A percentile compares a stretch with the other conserved stretches of the same genome.
Evolutionary conservation across 1,140 invertebrate species (phyloP).

Genomic region (Chironomus tepperi): DNA sequence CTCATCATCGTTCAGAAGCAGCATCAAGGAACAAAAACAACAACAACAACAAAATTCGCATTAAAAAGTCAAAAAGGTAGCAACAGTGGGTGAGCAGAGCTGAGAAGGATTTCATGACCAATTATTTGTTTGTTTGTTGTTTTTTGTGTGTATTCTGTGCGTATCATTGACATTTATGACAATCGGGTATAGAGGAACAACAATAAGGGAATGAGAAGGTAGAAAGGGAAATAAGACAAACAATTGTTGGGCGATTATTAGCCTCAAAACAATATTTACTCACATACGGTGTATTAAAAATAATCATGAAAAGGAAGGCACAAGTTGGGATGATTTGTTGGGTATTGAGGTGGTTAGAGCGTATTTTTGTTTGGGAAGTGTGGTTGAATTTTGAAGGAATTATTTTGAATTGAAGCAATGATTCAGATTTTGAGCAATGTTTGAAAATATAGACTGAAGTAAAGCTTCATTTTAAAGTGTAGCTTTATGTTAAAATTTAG

Average conservation of each 20-base stretch:
- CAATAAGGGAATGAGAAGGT: background rate
- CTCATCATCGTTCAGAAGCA: too few species aligned
- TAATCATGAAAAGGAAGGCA: background rate
- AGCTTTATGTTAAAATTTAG: too few species aligned
- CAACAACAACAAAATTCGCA: background rate
- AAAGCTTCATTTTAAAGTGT: too few species aligned
- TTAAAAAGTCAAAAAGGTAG: constrained; percentile 8
- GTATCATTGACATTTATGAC: constrained; percentile 13
- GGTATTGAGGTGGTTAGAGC: too few species aligned
- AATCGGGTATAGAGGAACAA: background rate
- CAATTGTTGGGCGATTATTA: background rate
- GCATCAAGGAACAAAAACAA: background rate
- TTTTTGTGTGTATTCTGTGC: background rate
- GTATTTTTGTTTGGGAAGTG: too few species aligned
- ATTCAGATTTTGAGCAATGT: too few species aligned
- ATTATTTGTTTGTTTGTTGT: background rate
- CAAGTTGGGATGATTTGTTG: background rate
- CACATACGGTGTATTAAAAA: constrained; percentile 1
- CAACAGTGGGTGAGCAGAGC: background rate
- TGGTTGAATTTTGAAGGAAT: too few species aligned
- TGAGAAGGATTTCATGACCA: background rate
- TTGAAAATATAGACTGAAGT: too few species aligned
- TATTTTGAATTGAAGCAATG: too few species aligned
- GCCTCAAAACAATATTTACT: constrained; percentile 2
- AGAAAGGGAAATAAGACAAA: background rate